Percentiles rank a stretch among this genome's conserved stretches.
phyloP scores from a whole-genome alignment of 2,888 invertebrate genomes.

The Mythimna impura region DNA sequence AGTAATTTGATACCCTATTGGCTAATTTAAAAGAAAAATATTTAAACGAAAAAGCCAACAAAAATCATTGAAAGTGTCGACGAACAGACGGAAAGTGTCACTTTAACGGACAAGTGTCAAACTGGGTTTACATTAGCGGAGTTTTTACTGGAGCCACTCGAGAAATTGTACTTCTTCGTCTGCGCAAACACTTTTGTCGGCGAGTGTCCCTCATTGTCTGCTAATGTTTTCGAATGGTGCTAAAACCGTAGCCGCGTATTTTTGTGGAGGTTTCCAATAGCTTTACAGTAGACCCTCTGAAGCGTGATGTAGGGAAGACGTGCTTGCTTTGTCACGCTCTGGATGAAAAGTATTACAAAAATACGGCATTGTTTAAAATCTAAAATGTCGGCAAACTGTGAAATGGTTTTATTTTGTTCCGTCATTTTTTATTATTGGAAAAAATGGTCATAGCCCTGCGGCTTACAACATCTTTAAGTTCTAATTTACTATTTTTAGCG shows the following conservation, averaged over 20 bases:
- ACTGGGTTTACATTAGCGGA: slow-evolving; percentile 32
- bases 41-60: slow-evolving; percentile 6
- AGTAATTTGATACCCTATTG: not conserved
- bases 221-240: slow-evolving; percentile 36
- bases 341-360: slow-evolving; percentile 2
- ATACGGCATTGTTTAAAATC: not conserved
- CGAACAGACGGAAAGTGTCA: slow-evolving; percentile 25
- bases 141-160: slow-evolving; percentile 40
- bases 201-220: slow-evolving; percentile 33
- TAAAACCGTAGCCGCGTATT: slow-evolving; percentile 8
- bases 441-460: too few species aligned
- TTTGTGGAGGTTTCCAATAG: slow-evolving; percentile 27
- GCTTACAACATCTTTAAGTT: too few species aligned
- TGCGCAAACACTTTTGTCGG: slow-evolving; percentile 33
- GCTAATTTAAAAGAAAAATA: slow-evolving; percentile 13
- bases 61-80: slow-evolving; percentile 17
- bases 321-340: slow-evolving; percentile 13
- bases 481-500: too few species aligned
- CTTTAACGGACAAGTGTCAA: slow-evolving; percentile 28
- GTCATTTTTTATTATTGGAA: not conserved
- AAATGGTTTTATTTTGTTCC: not conserved
- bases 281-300: slow-evolving; percentile 22
- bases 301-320: slow-evolving; percentile 20
- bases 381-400: too few species aligned
- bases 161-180: slow-evolving; percentile 30